These are phyloP conservation scores for Ardeotis arabs DNA, from an alignment of 2,113 vertebrate species.

Conservation along the genomic window DNA sequence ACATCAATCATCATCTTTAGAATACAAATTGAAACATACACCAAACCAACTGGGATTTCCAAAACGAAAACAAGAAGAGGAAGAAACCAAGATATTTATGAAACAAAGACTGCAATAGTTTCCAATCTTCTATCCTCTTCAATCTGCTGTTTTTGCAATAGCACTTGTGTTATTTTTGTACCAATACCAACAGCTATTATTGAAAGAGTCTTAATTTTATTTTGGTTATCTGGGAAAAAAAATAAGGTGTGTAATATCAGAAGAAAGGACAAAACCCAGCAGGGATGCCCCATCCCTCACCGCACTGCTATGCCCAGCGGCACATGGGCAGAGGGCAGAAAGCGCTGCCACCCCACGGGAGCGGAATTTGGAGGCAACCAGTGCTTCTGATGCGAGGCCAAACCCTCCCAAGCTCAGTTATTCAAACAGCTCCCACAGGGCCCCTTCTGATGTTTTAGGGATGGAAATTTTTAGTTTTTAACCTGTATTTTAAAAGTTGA, in stretches of 20 bases:
- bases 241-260: neutral
- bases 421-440: neutral
- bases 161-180: neutral
- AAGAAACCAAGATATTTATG: neutral
- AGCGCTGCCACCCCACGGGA: neutral
- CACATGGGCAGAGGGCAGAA: neutral
- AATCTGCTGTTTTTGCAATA: neutral
- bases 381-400: neutral
- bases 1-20: accelerated
- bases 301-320: neutral
- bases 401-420: neutral
- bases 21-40: neutral
- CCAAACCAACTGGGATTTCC: neutral
- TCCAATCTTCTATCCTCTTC: neutral
- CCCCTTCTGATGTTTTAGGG: neutral
- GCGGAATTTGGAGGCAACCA: neutral
- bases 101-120: neutral
- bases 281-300: neutral
- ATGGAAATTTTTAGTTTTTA: neutral
- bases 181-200: neutral
- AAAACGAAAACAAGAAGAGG: neutral
- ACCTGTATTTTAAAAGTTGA: neutral
- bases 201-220: neutral
- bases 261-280: neutral
- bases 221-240: neutral